Conservation (phyloP, 2,113 vertebrate species). For the Perca fluviatilis region DNA sequence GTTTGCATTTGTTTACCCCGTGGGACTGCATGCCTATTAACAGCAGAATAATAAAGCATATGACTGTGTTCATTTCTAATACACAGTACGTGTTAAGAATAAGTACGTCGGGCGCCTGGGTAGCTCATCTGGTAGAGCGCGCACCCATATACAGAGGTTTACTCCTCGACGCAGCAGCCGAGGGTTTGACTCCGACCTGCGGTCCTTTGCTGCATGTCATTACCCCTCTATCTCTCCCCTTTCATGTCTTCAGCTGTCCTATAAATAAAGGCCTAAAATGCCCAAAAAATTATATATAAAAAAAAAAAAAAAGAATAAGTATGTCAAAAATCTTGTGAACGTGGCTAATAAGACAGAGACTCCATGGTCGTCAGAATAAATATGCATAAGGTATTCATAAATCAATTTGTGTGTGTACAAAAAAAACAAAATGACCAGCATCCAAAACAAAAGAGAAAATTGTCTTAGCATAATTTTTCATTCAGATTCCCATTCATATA, state of each 20-base stretch:
- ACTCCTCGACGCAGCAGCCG: too few relatives aligned
- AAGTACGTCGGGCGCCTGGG: not conserved
- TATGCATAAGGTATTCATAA: conserved; percentile 15
- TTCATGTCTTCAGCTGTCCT: too few relatives aligned
- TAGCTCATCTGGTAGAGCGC: too few relatives aligned
- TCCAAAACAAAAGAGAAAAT: conserved; percentile 45
- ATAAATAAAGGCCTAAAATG: too few relatives aligned
- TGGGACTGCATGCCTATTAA: conserved; percentile 2
- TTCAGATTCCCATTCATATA: conserved; percentile 43
- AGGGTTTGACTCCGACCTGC: too few relatives aligned
- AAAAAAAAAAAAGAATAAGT: too few relatives aligned
- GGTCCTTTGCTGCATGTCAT: too few relatives aligned
- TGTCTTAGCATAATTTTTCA: conserved; percentile 42
- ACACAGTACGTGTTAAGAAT: not conserved
- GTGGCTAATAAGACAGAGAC: conserved; percentile 16
- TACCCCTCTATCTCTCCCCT: too few relatives aligned
- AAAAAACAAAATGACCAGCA: conserved; percentile 31
- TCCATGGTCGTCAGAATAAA: conserved; percentile 8
- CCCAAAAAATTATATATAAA: too few relatives aligned
- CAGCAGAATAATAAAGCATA: conserved; percentile 11
- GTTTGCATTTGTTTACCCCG: not conserved
- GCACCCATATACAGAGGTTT: too few relatives aligned
- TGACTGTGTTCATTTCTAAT: not conserved
- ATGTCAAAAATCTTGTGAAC: conserved; percentile 2
- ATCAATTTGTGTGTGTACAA: conserved; percentile 8